Evolutionary conservation across 2,113 vertebrate species (phyloP).

Genomic region (Caloenas nicobarica): DNA sequence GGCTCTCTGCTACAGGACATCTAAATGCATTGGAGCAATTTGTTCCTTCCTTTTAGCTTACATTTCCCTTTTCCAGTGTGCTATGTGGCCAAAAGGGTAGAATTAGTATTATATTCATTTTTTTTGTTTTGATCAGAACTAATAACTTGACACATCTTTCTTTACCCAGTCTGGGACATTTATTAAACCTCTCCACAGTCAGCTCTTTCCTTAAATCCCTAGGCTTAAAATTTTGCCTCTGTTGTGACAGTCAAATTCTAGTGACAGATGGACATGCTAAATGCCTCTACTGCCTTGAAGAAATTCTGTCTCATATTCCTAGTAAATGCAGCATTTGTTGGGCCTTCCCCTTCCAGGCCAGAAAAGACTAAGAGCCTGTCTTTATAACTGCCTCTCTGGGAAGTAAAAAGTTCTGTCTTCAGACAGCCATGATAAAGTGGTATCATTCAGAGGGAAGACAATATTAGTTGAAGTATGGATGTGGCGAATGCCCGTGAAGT

Average conservation of each 20-base stretch:
- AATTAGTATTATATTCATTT: not conserved
- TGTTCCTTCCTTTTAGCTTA: not conserved
- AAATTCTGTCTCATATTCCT: conserved; percentile 41
- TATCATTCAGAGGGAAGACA: conserved; percentile 39
- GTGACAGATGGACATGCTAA: conserved; percentile 49
- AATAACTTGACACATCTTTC: conserved; percentile 15
- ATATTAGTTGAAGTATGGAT: conserved; percentile 60
- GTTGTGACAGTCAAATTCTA: conserved; percentile 50
- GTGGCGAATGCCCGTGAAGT: conserved; percentile 25
- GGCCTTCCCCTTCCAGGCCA: conserved; percentile 41
- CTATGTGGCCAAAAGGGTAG: not conserved
- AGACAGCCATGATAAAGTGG: conserved; percentile 49
- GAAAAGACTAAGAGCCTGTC: conserved; percentile 61
- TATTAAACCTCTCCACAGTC: conserved; percentile 1
- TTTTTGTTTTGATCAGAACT: conserved; percentile 3
- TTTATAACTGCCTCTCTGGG: conserved; percentile 55
- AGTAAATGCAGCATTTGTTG: conserved; percentile 41
- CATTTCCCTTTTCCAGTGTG: not conserved
- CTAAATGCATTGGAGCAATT: not conserved
- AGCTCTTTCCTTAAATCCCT: conserved; percentile 5
- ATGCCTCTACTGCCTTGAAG: conserved; percentile 49
- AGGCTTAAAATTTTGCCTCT: conserved; percentile 36
- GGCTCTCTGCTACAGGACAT: not conserved
- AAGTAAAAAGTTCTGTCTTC: conserved; percentile 46
- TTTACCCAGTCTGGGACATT: not conserved